Evolutionary conservation across 2,113 vertebrate species (phyloP).

Genomic region (Etheostoma cragini): DNA sequence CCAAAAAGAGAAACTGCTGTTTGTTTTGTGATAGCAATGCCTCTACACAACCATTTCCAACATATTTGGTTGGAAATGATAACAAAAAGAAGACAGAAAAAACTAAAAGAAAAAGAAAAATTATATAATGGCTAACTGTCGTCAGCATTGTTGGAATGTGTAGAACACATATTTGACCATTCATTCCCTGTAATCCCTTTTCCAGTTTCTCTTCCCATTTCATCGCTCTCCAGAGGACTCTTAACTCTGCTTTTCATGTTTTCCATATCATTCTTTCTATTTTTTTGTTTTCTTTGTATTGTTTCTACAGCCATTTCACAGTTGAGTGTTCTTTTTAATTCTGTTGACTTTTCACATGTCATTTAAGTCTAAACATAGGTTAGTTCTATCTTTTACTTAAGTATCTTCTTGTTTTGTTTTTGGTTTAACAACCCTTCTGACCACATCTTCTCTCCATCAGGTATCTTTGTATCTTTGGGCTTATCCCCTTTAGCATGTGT

Average conservation of each 20-base stretch:
- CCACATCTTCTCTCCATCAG: background rate
- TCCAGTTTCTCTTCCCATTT: slow-evolving; percentile 10
- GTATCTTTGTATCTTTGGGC: background rate
- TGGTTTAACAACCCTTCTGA: background rate
- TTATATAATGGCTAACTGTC: background rate
- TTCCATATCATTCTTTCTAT: background rate
- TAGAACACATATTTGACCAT: slow-evolving; percentile 22
- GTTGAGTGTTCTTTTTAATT: background rate
- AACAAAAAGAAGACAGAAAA: background rate
- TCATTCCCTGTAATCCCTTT: slow-evolving; percentile 27
- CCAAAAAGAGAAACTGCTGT: slow-evolving; percentile 5
- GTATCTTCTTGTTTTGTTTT: background rate
- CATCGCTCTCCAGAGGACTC: slow-evolving; percentile 2
- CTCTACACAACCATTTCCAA: background rate
- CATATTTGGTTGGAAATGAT: background rate
- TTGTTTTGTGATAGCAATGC: slow-evolving; percentile 9
- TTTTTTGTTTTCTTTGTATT: background rate
- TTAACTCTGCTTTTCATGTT: background rate
- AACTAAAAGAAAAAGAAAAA: background rate
- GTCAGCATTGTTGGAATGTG: background rate
- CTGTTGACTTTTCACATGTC: background rate
- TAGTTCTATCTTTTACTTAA: background rate
- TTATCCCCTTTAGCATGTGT: slow-evolving; percentile 1
- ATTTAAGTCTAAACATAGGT: background rate
- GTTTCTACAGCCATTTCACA: background rate